A percentile compares a stretch with the other conserved stretches of the same genome.
Conservation (phyloP, 2,888 invertebrate species). For the Elaeidobius kamerunicus region DNA sequence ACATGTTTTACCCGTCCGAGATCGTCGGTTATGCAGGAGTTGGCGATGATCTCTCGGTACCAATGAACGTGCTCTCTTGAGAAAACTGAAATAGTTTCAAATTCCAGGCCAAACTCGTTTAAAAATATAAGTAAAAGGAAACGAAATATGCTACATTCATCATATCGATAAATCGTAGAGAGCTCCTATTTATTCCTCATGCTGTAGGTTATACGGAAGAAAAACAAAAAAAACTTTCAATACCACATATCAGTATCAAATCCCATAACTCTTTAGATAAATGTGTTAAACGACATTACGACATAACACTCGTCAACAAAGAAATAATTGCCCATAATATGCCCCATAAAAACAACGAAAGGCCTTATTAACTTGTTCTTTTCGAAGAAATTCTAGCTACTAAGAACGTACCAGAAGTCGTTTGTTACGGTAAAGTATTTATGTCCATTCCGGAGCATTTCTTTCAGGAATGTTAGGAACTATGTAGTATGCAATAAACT, state of each 20-base stretch:
- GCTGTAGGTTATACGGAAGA: too few relatives aligned
- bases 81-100: constrained; percentile 12
- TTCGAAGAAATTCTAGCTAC: background rate
- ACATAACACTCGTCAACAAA: background rate
- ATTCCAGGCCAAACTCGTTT: constrained; percentile 1
- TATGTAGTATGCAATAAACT: too few relatives aligned
- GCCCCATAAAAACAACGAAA: background rate
- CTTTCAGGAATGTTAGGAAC: too few relatives aligned
- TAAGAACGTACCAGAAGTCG: too few relatives aligned
- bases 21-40: constrained; percentile 19
- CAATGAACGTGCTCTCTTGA: constrained; percentile 6
- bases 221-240: too few relatives aligned
- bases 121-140: constrained; percentile 4
- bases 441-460: too few relatives aligned
- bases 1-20: constrained; percentile 16
- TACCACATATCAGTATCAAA: too few relatives aligned
- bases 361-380: background rate
- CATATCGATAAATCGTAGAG: too few relatives aligned
- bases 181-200: too few relatives aligned
- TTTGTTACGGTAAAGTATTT: too few relatives aligned
- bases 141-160: too few relatives aligned
- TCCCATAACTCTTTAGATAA: too few relatives aligned
- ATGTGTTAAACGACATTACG: background rate
- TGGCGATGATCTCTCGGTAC: constrained; percentile 10
- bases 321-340: constrained; percentile 1